A percentile compares a stretch with the other conserved stretches of the same genome.
These are phyloP conservation scores for Ivindomyrus marchei DNA, from an alignment of 2,113 vertebrate species.

Conservation along the genomic window DNA sequence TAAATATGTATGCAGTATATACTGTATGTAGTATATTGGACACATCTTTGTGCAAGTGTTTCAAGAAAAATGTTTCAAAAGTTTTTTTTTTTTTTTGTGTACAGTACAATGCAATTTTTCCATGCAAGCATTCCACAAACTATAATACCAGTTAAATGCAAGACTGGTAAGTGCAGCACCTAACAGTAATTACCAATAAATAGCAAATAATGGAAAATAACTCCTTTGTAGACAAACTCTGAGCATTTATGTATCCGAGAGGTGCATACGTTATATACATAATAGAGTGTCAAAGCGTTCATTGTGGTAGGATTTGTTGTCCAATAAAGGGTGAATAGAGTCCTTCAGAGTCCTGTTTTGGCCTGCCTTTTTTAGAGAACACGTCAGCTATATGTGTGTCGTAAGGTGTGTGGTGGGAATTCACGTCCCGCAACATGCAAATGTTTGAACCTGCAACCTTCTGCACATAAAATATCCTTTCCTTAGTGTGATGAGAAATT, in stretches of 20 bases:
- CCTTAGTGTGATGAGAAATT: background rate
- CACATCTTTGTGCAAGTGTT: too few species aligned
- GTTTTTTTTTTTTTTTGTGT: too few species aligned
- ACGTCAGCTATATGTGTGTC: background rate
- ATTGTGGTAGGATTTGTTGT: background rate
- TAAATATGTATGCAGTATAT: too few species aligned
- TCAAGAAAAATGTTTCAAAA: background rate
- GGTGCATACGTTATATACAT: background rate
- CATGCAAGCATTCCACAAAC: too few species aligned
- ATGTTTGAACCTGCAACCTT: background rate
- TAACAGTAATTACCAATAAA: too few species aligned
- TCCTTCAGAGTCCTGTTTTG: background rate
- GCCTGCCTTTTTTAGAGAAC: background rate
- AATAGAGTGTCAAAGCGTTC: background rate
- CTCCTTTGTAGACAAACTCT: background rate
- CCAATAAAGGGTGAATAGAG: background rate
- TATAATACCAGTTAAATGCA: too few species aligned
- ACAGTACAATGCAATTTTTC: too few species aligned
- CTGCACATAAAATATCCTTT: background rate
- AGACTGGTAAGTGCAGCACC: background rate
- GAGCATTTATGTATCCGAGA: background rate
- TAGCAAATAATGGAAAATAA: background rate
- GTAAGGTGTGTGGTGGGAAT: background rate
- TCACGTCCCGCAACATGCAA: background rate
- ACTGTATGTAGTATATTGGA: too few species aligned